Evolutionary conservation across 2,888 invertebrate genomes (phyloP), one percentile per base, ranked within the genome.

Genomic region (Tachina grossa): DNA sequence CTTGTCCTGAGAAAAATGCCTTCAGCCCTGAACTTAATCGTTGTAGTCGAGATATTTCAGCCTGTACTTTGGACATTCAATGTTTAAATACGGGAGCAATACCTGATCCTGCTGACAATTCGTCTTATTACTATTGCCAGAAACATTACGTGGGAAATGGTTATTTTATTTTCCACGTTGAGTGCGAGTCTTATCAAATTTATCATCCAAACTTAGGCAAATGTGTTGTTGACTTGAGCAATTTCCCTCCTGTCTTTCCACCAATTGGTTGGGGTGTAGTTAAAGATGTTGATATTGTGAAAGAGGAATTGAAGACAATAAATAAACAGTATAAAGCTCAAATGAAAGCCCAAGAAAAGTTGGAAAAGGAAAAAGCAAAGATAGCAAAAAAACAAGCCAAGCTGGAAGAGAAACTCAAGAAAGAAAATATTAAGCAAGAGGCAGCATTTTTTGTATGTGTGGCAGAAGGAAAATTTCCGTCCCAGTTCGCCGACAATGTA

Each of bases 101-200:
- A 53, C 87, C 78, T 10, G 87, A 87, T 78, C 77, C 85, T 10
- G 16, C 80, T 0, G 88, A 88, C 61, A 89, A 90, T 19, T 83
- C 81, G 19, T 89, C 87, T 19, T 91, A 91, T 68, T 91, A 91
- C 55, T 87, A 71, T 78, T 91, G 91, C 22, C 77, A 89, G 71
- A 61, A 86, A 19, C 88, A 87, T 4, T 11, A 88, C 0, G 82
- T 41, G 2, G 80, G 82, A n/a, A 88, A 87, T 1, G 90, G 88
- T 8, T 90, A 85, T 79, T 88, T 88, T 66, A 88, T 90, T 75
- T 91, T 89, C 69, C 88, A 89, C 57, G 88, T 91, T 13, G 87
- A 89, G 13, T 91, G 91, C 83, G 88, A 88, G 2, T 68, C 49
- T 0, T 89, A 90, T 1, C 87, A 90, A 82, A 71, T 88, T 3